These are phyloP conservation scores for Asobara japonica DNA, from an alignment of 1,140 invertebrate species.

Conservation along the genomic window DNA sequence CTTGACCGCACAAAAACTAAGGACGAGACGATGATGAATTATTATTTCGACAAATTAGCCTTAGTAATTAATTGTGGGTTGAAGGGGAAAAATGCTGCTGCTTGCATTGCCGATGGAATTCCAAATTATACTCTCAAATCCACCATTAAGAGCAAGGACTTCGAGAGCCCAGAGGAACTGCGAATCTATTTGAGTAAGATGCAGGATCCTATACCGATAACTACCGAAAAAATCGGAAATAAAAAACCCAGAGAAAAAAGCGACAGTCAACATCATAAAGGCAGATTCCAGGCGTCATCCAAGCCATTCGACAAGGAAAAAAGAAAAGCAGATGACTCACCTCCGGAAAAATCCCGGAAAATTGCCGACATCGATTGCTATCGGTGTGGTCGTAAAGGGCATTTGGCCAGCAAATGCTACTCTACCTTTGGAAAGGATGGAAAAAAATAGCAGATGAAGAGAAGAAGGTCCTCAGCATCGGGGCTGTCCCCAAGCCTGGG, in stretches of 20 bases:
- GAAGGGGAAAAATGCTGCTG: constrained; percentile 29
- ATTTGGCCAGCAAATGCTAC: constrained; percentile 17
- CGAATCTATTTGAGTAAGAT: constrained; percentile 23
- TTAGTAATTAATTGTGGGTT: constrained; percentile 24
- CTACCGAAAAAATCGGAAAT: not conserved
- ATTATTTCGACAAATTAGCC: constrained; percentile 31
- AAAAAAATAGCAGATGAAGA: not conserved
- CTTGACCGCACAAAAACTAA: not conserved
- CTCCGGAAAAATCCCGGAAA: too few species aligned
- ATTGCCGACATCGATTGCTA: not conserved
- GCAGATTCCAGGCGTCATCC: not conserved
- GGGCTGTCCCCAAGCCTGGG: not conserved
- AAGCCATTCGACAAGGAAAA: not conserved
- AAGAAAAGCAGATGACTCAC: not conserved
- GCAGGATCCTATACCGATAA: not conserved
- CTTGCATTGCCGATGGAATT: constrained; percentile 31
- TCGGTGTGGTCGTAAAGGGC: constrained; percentile 18
- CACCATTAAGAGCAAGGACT: constrained; percentile 23
- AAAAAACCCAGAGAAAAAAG: not conserved
- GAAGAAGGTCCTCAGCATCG: constrained; percentile 27
- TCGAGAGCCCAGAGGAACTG: constrained; percentile 20
- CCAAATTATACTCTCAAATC: constrained; percentile 13
- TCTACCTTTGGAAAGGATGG: not conserved
- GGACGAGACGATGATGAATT: constrained; percentile 19
- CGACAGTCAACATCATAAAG: not conserved